Percentiles rank a stretch among this genome's conserved stretches.
These are phyloP conservation scores for Eledone cirrhosa DNA, from an alignment of 2,888 invertebrate genomes.

Conservation along the genomic window DNA sequence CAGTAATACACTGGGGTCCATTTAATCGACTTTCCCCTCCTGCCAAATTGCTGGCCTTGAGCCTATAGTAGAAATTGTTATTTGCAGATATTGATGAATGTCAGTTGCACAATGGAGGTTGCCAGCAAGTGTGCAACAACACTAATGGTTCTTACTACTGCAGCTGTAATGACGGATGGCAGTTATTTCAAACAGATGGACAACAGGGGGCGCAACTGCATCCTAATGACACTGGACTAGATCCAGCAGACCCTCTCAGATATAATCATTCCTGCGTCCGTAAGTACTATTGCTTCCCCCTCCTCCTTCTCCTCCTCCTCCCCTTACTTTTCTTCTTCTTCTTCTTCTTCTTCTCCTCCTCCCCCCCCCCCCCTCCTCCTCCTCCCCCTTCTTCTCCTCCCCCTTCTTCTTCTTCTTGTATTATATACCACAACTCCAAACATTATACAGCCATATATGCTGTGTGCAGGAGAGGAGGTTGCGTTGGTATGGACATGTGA, in stretches of 20 bases:
- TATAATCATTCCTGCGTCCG: slow-evolving; percentile 93
- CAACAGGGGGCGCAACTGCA: slow-evolving; percentile 86
- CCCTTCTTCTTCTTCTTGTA: too few species aligned
- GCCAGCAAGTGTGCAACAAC: slow-evolving; percentile 36
- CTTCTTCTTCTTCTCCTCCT: too few species aligned
- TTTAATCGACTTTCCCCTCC: too few species aligned
- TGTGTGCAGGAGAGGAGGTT: too few species aligned
- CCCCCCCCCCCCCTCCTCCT: too few species aligned
- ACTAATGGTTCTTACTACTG: slow-evolving; percentile 69
- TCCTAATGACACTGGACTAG: slow-evolving; percentile 83
- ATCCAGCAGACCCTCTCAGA: slow-evolving; percentile 89
- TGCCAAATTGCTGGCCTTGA: too few species aligned
- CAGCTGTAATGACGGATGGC: slow-evolving; percentile 88
- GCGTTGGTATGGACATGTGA: too few species aligned
- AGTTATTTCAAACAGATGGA: slow-evolving; percentile 85
- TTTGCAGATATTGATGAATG: slow-evolving; percentile 48
- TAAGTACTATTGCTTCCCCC: slow-evolving; percentile 48
- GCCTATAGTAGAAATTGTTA: slow-evolving; percentile 19
- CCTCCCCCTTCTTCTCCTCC: too few species aligned
- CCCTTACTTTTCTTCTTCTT: too few species aligned
- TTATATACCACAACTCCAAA: too few species aligned
- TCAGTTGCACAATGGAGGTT: slow-evolving; percentile 16
- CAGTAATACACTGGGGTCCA: too few species aligned
- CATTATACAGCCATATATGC: too few species aligned
- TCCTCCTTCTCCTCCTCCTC: background rate